A percentile compares a stretch with the other conserved stretches of the same genome.
Conservation (phyloP, 2,888 invertebrate species). For the Eupithecia abbreviata region DNA sequence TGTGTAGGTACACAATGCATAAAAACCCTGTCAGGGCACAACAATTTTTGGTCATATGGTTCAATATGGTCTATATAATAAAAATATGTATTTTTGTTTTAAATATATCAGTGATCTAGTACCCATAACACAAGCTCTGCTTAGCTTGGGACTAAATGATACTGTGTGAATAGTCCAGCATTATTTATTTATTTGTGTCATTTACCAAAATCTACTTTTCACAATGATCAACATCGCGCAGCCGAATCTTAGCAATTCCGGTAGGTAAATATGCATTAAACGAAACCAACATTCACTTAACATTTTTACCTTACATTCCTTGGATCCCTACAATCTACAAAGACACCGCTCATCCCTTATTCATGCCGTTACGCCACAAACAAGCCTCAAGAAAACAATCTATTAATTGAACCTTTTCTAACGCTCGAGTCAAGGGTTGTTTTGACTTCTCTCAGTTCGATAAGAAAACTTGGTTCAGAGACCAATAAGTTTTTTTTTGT, state of each 20-base stretch:
- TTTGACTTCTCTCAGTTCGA: conserved; percentile 13
- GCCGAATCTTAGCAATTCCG: background rate
- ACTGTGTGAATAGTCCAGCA: no score
- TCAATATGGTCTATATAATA: no score
- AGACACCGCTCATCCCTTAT: conserved; percentile 33
- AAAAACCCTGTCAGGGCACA: no score
- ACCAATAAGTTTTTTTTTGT: no score
- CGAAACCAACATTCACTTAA: conserved; percentile 12
- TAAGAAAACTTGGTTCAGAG: conserved; percentile 3
- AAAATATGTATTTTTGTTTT: no score
- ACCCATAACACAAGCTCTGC: no score
- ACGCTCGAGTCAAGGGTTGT: conserved; percentile 5
- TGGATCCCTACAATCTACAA: conserved; percentile 19
- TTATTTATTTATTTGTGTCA: no score
- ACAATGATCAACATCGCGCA: background rate
- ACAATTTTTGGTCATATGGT: no score
- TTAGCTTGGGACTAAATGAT: no score
- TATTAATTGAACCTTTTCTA: conserved; percentile 37
- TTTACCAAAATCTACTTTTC: no score
- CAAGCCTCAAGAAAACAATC: conserved; percentile 35
- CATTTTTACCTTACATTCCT: conserved; percentile 6
- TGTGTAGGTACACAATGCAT: no score
- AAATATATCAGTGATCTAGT: no score
- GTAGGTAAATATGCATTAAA: background rate
- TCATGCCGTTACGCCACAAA: conserved; percentile 32